phyloP scores from a whole-genome alignment of 2,888 invertebrate genomes.

The Lithosia quadra region DNA sequence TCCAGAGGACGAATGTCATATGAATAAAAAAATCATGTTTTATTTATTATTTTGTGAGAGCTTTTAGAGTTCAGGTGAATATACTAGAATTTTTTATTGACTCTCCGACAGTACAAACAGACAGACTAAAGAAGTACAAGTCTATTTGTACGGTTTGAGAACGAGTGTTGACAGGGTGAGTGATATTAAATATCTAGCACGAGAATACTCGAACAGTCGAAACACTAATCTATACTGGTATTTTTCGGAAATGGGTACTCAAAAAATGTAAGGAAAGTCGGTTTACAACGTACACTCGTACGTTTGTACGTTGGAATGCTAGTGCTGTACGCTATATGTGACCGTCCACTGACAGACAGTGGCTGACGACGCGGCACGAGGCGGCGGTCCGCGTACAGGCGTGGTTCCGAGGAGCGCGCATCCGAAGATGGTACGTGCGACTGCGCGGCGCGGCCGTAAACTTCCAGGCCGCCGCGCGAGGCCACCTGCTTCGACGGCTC shows the following conservation, averaged over 20 bases:
- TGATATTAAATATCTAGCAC: no score
- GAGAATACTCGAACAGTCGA: neutral
- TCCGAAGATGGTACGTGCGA: constrained; percentile 89
- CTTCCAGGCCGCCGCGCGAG: constrained; percentile 92
- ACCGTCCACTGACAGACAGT: constrained; percentile 64
- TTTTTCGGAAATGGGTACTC: neutral
- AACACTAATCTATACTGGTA: neutral
- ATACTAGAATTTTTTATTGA: no score
- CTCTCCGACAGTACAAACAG: no score
- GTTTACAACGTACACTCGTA: neutral
- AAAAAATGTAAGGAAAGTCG: neutral
- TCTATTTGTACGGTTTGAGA: no score
- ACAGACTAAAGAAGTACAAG: no score
- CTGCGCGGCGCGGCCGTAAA: constrained; percentile 86
- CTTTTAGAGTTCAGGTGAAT: no score
- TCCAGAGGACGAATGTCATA: no score
- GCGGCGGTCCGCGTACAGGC: constrained; percentile 92
- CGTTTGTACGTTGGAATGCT: neutral
- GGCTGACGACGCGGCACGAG: constrained; percentile 83
- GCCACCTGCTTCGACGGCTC: constrained; percentile 83
- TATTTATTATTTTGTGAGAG: no score
- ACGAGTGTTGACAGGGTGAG: no score
- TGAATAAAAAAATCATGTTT: no score
- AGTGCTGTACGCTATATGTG: neutral
- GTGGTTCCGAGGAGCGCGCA: constrained; percentile 91